These are phyloP conservation scores for Clepsis dumicolana DNA, from an alignment of 2,888 invertebrate genomes.

Conservation along the genomic window DNA sequence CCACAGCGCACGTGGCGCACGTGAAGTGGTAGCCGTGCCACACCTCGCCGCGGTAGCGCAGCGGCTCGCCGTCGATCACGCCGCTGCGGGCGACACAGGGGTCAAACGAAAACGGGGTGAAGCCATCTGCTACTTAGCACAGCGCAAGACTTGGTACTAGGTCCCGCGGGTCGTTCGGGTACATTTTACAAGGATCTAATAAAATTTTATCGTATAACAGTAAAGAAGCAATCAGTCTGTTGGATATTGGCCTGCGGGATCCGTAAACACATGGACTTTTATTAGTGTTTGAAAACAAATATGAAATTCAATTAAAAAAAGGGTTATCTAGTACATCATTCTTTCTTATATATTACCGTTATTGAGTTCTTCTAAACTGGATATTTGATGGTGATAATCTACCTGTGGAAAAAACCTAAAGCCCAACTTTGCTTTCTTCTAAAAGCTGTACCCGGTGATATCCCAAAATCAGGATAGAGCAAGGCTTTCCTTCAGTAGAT, in stretches of 20 bases:
- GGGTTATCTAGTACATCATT: too few relatives aligned
- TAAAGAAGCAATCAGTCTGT: constrained; percentile 86
- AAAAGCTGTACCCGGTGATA: too few relatives aligned
- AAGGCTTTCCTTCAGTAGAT: too few relatives aligned
- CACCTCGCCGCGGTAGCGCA: constrained; percentile 97
- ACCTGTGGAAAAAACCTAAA: too few relatives aligned
- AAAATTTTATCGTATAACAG: constrained; percentile 86
- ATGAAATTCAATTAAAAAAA: too few relatives aligned
- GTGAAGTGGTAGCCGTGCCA: constrained; percentile 99
- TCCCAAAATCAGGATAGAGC: too few relatives aligned
- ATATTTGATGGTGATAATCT: too few relatives aligned
- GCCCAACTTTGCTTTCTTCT: too few relatives aligned
- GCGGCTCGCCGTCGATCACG: constrained; percentile 95
- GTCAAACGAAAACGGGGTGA: constrained; percentile 13
- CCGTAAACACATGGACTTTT: constrained; percentile 85
- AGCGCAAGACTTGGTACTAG: too few relatives aligned
- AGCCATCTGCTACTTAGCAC: too few relatives aligned
- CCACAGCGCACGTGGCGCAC: constrained; percentile 96
- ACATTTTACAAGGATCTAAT: constrained; percentile 83
- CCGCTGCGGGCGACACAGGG: constrained; percentile 85
- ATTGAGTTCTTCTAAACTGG: too few relatives aligned
- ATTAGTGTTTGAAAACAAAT: constrained; percentile 56
- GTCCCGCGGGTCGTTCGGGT: constrained; percentile 79
- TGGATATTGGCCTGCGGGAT: constrained; percentile 82
- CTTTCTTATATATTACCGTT: too few relatives aligned